A percentile compares a stretch with the other conserved stretches of the same genome.
These are phyloP conservation scores for Coracopsis vasa DNA, from an alignment of 2,113 vertebrate genomes.

Conservation along the genomic window DNA sequence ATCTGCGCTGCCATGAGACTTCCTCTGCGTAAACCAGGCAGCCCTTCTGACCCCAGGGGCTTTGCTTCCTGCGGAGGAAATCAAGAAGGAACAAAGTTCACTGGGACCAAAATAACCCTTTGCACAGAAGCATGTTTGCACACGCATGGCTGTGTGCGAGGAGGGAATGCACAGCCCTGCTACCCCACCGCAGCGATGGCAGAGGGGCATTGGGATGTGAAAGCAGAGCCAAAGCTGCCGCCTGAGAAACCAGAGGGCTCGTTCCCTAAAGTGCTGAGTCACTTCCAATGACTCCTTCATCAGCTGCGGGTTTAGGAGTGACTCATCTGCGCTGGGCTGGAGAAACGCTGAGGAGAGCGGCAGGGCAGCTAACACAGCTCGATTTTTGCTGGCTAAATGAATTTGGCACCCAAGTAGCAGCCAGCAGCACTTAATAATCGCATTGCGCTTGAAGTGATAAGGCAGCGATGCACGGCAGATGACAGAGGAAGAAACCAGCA, in stretches of 20 bases:
- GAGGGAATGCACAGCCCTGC: background rate
- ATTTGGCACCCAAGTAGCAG: background rate
- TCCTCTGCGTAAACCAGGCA: background rate
- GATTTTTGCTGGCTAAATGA: background rate
- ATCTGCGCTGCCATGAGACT: background rate
- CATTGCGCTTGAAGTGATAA: background rate
- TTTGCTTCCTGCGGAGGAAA: background rate
- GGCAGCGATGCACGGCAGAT: background rate
- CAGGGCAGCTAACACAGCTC: background rate
- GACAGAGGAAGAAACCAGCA: background rate
- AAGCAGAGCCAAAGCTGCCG: background rate
- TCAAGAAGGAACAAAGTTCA: background rate
- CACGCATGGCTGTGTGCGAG: background rate
- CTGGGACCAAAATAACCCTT: background rate
- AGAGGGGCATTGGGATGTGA: background rate
- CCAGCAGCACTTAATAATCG: background rate
- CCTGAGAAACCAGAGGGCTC: background rate
- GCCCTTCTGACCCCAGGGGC: background rate
- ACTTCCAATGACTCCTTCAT: background rate
- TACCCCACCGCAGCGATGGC: background rate
- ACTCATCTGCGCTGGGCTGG: background rate
- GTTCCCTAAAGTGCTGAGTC: constrained; percentile 25
- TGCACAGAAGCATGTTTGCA: background rate
- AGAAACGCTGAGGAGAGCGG: background rate
- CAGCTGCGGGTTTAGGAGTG: background rate